A percentile compares a stretch with the other conserved stretches of the same genome.
phyloP scores from a whole-genome alignment of 2,888 invertebrate species.

The Microplitis deprimator region DNA sequence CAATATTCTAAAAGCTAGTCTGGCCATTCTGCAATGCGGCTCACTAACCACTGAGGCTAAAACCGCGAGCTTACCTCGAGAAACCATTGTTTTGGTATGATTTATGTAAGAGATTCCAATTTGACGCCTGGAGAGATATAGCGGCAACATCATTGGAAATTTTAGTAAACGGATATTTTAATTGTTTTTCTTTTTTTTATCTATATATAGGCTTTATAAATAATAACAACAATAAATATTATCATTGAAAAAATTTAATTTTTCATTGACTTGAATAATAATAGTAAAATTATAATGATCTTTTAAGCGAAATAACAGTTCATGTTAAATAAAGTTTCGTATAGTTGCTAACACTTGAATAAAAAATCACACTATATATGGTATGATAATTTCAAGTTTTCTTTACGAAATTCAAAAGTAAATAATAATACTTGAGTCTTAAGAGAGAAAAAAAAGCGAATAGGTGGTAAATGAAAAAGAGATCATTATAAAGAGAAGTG shows the following conservation, averaged over 20 bases:
- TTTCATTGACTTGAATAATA: too few relatives aligned
- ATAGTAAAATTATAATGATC: too few relatives aligned
- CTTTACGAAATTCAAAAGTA: constrained; percentile 8
- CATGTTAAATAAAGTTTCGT: too few relatives aligned
- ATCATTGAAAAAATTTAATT: too few relatives aligned
- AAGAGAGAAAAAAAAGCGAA: background rate
- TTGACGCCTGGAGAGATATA: constrained; percentile 52
- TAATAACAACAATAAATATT: background rate
- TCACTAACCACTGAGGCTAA: constrained; percentile 62
- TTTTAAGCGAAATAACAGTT: too few relatives aligned
- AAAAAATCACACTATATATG: background rate
- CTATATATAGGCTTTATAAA: background rate
- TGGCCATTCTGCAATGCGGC: constrained; percentile 63
- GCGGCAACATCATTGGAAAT: constrained; percentile 43
- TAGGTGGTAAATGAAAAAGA: constrained; percentile 11
- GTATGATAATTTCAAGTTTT: background rate
- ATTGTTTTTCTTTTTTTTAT: background rate
- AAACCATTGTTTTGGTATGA: constrained; percentile 60
- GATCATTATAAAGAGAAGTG: constrained; percentile 22
- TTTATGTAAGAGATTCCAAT: constrained; percentile 63
- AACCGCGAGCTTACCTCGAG: constrained; percentile 55
- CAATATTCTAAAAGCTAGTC: constrained; percentile 32
- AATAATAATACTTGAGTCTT: background rate
- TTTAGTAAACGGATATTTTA: constrained; percentile 9
- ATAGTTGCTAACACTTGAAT: background rate